Percentiles rank a stretch among this genome's conserved stretches.
Evolutionary conservation across 64 coral and sea anemone species (phyloP).

Genomic region (Dendronephthya gigantea): DNA sequence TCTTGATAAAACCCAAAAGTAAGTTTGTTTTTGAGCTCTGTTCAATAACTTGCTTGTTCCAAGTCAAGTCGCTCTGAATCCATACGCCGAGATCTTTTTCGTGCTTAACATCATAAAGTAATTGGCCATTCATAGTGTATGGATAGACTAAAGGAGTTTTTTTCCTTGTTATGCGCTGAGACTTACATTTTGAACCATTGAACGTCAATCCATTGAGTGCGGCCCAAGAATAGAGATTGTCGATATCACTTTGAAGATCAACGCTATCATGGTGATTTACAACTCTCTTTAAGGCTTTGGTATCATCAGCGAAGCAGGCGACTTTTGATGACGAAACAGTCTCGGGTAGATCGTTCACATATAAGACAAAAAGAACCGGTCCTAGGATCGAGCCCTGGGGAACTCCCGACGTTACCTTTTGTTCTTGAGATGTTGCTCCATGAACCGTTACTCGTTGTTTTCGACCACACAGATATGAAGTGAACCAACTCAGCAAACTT

Average conservation of each 20-base stretch:
- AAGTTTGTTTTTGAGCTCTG: too few species aligned
- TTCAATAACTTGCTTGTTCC: too few species aligned
- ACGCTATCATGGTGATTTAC: neutral
- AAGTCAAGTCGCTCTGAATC: too few species aligned
- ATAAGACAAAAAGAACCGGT: neutral
- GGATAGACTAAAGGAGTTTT: too few species aligned
- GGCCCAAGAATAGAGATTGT: neutral
- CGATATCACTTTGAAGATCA: neutral
- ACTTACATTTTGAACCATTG: neutral
- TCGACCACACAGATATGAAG: conserved; percentile 24
- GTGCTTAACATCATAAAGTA: too few species aligned
- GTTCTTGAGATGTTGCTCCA: conserved; percentile 11
- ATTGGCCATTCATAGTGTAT: too few species aligned
- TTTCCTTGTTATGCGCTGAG: too few species aligned
- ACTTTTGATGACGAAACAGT: neutral
- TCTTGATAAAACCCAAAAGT: too few species aligned
- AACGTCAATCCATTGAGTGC: neutral
- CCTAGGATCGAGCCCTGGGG: conserved; percentile 25
- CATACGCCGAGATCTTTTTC: too few species aligned
- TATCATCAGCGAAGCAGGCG: conserved; percentile 1
- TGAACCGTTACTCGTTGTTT: conserved; percentile 16
- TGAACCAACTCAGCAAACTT: conserved; percentile 17
- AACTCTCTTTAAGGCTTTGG: neutral
- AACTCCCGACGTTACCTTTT: conserved; percentile 6
- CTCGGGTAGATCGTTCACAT: neutral